These are phyloP conservation scores for Monarcha castaneiventris DNA, from an alignment of 2,113 vertebrate species.

Conservation along the genomic window DNA sequence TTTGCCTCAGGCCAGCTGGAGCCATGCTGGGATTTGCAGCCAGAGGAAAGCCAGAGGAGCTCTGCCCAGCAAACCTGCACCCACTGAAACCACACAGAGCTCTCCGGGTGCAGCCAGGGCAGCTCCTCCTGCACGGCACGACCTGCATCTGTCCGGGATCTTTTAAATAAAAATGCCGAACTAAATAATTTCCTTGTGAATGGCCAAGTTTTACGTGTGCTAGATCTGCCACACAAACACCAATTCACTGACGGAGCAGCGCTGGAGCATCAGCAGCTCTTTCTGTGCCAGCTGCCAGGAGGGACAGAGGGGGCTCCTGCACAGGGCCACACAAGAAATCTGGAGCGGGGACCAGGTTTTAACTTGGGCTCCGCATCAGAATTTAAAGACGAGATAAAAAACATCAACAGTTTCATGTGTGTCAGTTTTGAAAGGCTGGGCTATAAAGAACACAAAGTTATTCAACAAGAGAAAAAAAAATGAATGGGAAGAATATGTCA, in stretches of 20 bases:
- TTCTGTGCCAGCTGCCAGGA: background rate
- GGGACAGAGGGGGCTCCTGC: background rate
- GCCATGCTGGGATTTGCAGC: background rate
- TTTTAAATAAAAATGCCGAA: background rate
- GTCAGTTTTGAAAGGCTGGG: background rate
- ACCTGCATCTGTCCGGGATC: background rate
- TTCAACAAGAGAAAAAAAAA: background rate
- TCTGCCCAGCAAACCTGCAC: background rate
- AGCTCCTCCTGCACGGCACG: background rate
- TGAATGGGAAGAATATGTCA: background rate
- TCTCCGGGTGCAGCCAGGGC: background rate
- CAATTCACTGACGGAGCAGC: background rate
- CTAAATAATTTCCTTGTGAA: background rate
- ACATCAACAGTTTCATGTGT: background rate
- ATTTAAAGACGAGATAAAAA: background rate
- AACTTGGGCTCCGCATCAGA: background rate
- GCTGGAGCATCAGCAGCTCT: background rate
- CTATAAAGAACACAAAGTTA: background rate
- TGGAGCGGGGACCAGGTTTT: background rate
- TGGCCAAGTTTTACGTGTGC: rapidly evolving
- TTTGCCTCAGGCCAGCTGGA: background rate
- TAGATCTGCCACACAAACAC: background rate
- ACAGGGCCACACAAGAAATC: background rate
- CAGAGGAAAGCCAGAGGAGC: background rate
- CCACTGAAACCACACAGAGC: rapidly evolving